phyloP scores from a whole-genome alignment of 30 jellyfish, hydroid and myxozoan species.

The Thelohanellus kitauei region DNA sequence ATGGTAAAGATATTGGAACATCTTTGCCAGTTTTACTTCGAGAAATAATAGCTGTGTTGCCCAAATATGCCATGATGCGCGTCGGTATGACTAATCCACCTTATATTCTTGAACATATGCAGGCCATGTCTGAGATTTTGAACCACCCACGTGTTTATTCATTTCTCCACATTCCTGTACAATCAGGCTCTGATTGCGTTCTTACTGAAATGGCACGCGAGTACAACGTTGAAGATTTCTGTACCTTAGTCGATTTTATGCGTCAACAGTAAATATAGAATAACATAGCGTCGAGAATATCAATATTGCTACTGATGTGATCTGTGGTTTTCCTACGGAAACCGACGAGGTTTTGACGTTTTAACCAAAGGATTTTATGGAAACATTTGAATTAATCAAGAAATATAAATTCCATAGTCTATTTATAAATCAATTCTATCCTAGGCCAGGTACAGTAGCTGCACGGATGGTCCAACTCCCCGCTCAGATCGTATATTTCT shows the following conservation, averaged over 20 bases:
- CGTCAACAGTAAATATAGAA: slow-evolving; percentile 6
- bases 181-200: slow-evolving; percentile 58
- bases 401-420: slow-evolving; percentile 60
- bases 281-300: slow-evolving; percentile 37
- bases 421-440: slow-evolving; percentile 58
- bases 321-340: slow-evolving; percentile 81
- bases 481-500: slow-evolving; percentile 19
- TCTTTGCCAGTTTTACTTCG: slow-evolving; percentile 43
- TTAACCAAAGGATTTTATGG: slow-evolving; percentile 25
- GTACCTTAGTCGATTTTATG: slow-evolving; percentile 22
- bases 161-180: slow-evolving; percentile 65
- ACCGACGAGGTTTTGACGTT: slow-evolving; percentile 21
- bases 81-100: slow-evolving; percentile 91
- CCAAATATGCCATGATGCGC: slow-evolving; percentile 38
- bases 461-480: slow-evolving; percentile 46
- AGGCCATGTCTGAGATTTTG: slow-evolving; percentile 56
- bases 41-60: slow-evolving; percentile 48
- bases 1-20: slow-evolving; percentile 60
- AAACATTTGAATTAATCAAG: slow-evolving; percentile 17
- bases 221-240: slow-evolving; percentile 26
- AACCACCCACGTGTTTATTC: slow-evolving; percentile 60
- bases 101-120: slow-evolving; percentile 29
- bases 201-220: slow-evolving; percentile 56
- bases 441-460: slow-evolving; percentile 92
- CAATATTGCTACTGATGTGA: slow-evolving; percentile 52